These are phyloP conservation scores for Cydia pomonella DNA, from an alignment of 1,140 invertebrate genomes.

Conservation along the genomic window DNA sequence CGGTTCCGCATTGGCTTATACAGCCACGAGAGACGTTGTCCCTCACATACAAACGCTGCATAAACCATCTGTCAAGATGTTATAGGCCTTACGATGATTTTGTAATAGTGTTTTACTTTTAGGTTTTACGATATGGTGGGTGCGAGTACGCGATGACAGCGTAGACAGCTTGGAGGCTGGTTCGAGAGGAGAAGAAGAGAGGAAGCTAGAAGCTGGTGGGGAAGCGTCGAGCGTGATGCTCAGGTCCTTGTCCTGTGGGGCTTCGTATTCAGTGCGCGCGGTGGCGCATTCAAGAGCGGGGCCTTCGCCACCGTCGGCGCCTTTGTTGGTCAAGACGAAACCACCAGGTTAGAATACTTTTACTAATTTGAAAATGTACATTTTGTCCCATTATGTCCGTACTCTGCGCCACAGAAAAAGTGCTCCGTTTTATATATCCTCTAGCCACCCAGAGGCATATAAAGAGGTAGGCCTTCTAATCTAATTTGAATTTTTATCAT, in stretches of 20 bases:
- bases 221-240: constrained; percentile 58
- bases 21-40: too few relatives aligned
- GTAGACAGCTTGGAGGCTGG: constrained; percentile 55
- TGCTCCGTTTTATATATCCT: too few relatives aligned
- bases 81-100: too few relatives aligned
- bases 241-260: constrained; percentile 66
- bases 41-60: too few relatives aligned
- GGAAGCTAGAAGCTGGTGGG: constrained; percentile 63
- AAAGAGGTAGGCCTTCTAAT: too few relatives aligned
- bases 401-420: too few relatives aligned
- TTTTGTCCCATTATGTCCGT: too few relatives aligned
- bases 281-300: constrained; percentile 70
- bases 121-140: constrained; percentile 74
- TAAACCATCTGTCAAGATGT: too few relatives aligned
- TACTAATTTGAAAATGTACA: too few relatives aligned
- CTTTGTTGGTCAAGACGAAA: constrained; percentile 68
- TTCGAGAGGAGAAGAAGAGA: constrained; percentile 64
- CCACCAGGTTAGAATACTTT: constrained; percentile 59
- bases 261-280: constrained; percentile 65
- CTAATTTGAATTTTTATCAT: too few relatives aligned
- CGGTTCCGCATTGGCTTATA: too few relatives aligned
- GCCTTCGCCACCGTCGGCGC: constrained; percentile 60
- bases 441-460: too few relatives aligned
- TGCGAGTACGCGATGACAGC: constrained; percentile 62
- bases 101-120: not conserved